Evolutionary conservation across 2,113 vertebrate species (phyloP), one percentile per base, ranked within the genome.

Genomic region (Cyprinus carpio): DNA sequence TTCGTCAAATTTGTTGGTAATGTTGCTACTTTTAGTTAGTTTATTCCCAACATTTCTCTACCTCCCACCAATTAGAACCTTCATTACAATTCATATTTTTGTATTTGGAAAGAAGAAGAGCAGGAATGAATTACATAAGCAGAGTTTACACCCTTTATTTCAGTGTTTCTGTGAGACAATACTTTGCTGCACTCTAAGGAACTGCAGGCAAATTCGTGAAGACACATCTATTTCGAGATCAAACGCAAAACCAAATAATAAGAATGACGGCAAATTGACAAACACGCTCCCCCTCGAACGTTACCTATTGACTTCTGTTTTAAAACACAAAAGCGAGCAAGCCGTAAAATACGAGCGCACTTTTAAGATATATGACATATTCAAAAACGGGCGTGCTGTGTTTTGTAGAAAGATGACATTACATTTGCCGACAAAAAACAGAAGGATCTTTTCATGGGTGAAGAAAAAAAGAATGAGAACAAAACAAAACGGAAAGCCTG

Each of bases 211-310:
- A 83, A 83, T 83, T 92, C 88, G 90, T 86, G 92, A 93, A 93
- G 89, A 89, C 89, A 86, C 89, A 93, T 93, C 92, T 89, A 80
- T 88, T 90, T 92, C 90, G 75, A 93, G 91, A 94, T 94, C 92
- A 93, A 93, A 92, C 90, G 87, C 71, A 82, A 92, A 91, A 90
- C 88, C 91, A 94, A 93, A 91, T 87, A 85, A 93, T 88, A 88
- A 90, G 91, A 92, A 89, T 93, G 92, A 92, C 91, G 92, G 88
- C 90, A 86, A 87, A 90, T 89, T 89, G 92, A 94, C 89, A 92
- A 92, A 94, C 92, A 90, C 34, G 31, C 49, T 85, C 82, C 90
- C 90, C 90, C 90, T 92, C 91, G 92, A 92, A 92, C 89, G 90
- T 89, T 92, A 92, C 90, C 93, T 89, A 91, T 93, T 90, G 90